Evolutionary conservation across 2,113 vertebrate genomes (phyloP).

Genomic region (Leucopsar rothschildi): DNA sequence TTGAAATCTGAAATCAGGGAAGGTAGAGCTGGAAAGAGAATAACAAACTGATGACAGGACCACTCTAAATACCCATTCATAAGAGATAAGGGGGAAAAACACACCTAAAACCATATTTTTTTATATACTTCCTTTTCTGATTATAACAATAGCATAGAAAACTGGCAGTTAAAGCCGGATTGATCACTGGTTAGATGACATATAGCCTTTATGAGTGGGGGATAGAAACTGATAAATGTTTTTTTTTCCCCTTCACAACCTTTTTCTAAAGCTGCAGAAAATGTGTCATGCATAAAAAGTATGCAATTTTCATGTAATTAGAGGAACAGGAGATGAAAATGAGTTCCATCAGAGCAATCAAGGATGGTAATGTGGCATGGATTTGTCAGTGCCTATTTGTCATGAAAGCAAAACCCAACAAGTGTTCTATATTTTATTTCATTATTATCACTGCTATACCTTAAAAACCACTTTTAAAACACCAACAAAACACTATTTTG

Average conservation of each 20-base stretch:
- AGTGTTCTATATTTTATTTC: constrained; percentile 70
- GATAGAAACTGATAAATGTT: constrained; percentile 69
- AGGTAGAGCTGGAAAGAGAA: not conserved
- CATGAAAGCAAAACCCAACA: constrained; percentile 74
- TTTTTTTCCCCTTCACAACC: constrained; percentile 68
- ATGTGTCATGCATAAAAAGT: constrained; percentile 83
- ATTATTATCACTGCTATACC: constrained; percentile 19
- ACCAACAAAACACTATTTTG: constrained; percentile 13
- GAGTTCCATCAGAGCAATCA: constrained; percentile 82
- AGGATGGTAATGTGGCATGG: constrained; percentile 77
- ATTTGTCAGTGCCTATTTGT: constrained; percentile 79
- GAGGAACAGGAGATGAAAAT: constrained; percentile 81
- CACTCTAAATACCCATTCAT: constrained; percentile 35
- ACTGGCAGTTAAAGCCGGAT: constrained; percentile 64
- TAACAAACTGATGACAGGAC: not conserved
- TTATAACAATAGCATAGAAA: constrained; percentile 67
- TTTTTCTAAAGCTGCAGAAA: constrained; percentile 76
- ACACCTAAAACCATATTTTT: constrained; percentile 24
- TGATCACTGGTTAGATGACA: constrained; percentile 68
- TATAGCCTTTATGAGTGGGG: constrained; percentile 58
- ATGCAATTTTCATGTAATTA: constrained; percentile 83
- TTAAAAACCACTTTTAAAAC: not conserved
- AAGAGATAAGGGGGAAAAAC: not conserved
- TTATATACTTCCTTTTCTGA: constrained; percentile 42
- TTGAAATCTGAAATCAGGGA: not conserved